Evolutionary conservation across 2,113 vertebrate species (phyloP), one percentile per base, ranked within the genome.

Genomic region (Callipepla squamata): DNA sequence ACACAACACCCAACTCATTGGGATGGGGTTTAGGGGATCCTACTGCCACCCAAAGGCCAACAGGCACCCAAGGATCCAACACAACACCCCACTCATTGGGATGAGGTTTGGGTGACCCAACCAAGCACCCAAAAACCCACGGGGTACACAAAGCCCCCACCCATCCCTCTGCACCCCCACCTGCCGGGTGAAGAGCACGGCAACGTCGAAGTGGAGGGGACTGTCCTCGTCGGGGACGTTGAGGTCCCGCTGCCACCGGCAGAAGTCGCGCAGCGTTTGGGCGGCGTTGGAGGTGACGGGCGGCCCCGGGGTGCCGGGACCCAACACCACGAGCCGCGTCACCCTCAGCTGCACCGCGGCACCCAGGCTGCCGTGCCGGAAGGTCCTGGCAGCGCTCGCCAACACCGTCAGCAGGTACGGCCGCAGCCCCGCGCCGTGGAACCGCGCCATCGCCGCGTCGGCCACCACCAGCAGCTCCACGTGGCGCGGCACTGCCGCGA

Each of bases 391-490:
- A 0, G 97, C 96, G 0, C 97, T 93, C 0, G 97, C 98, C 97
- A 98, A 93, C 8, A 98, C 97, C 0, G 97, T 98, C 75, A 98
- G 90, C 66, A 98, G 92, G 86, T 98, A 98, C 9, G 72, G 96
- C 55, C 94, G 97, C 13, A 98, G 96, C n/a, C 96, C 97, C 0
- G 89, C 38, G 0, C 98, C 97, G 1, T 98, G 98, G 61, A 97
- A 98, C 2, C 36, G 96, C 1, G 93, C 95, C 98, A 98, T 98
- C 10, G 95, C 93, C 90, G 97, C 96, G 7, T 98, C 98, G 0
- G 98, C 98, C 65, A 98, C 98, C 63, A 98, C 97, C 88, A 98
- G 87, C 18, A 94, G 97, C 95, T 98, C 97, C 95, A 98, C 97
- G 6, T 95, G 98, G 59, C 97, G 95, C 7, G 96, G 97, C 81